Conservation (phyloP, 2,888 invertebrate species). For the Pollenia labialis region DNA sequence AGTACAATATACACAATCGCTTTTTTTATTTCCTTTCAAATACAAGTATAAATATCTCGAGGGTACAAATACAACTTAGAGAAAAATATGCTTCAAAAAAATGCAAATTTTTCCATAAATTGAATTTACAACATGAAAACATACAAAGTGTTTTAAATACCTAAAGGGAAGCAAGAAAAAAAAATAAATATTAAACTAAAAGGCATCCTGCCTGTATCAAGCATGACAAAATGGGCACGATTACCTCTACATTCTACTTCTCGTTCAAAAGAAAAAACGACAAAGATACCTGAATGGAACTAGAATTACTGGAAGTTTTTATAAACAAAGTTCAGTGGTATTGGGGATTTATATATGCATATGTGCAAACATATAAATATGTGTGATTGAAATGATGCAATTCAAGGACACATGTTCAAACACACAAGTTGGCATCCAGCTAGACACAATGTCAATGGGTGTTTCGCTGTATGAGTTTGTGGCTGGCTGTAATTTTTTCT, state of each 20-base stretch:
- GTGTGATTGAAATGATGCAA: conserved; percentile 2
- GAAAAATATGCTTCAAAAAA: no score
- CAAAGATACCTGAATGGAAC: conserved; percentile 17
- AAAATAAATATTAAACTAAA: not conserved
- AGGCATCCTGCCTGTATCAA: not conserved
- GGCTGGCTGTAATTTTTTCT: no score
- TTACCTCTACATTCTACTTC: not conserved
- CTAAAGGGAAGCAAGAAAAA: not conserved
- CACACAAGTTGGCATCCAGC: not conserved
- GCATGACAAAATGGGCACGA: conserved; percentile 23
- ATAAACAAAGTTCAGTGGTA: not conserved
- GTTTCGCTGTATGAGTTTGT: not conserved
- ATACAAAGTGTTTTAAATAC: conserved; percentile 14
- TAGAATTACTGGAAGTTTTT: not conserved
- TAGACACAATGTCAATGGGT: not conserved
- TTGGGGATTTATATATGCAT: not conserved
- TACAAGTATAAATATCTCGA: no score
- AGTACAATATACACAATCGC: no score
- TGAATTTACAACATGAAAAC: not conserved
- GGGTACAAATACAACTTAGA: no score
- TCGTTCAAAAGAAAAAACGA: not conserved
- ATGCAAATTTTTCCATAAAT: not conserved
- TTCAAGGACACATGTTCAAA: conserved; percentile 25
- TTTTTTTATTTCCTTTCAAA: no score
- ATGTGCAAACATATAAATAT: not conserved